phyloP scores from a whole-genome alignment of 2,797 vertebrate genomes.

The Cyclopterus lumpus region DNA sequence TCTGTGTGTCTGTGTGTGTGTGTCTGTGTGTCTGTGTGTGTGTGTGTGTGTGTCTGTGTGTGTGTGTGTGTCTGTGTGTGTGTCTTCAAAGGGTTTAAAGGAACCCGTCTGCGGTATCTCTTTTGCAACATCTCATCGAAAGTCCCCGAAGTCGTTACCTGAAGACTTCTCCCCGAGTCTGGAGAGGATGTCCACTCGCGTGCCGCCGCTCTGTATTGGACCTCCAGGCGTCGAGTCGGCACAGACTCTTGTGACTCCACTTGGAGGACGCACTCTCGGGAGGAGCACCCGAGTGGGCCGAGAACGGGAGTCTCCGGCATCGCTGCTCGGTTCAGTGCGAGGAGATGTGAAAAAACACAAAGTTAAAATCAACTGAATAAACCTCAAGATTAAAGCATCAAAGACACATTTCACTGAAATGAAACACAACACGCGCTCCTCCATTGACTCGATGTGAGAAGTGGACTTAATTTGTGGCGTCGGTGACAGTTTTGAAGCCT shows the following conservation, averaged over 20 bases:
- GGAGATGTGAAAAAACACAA: slow-evolving; percentile 4
- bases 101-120: not conserved
- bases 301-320: slow-evolving; percentile 83
- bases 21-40: no score
- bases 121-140: slow-evolving; percentile 6
- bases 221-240: slow-evolving; percentile 66
- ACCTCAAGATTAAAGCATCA: no score
- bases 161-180: slow-evolving; percentile 57
- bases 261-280: slow-evolving; percentile 75
- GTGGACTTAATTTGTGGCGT: no score
- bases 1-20: no score
- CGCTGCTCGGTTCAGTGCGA: slow-evolving; percentile 72
- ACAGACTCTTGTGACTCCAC: slow-evolving; percentile 56
- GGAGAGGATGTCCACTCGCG: slow-evolving; percentile 48
- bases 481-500: not conserved
- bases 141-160: not conserved
- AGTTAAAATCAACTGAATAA: no score
- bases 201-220: slow-evolving; percentile 75
- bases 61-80: no score
- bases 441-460: no score
- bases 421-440: no score
- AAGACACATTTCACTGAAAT: not conserved
- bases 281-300: slow-evolving; percentile 68
- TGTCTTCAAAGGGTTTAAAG: slow-evolving; percentile 7
- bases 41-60: no score